A percentile compares a stretch with the other conserved stretches of the same genome.
Evolutionary conservation across 1,140 invertebrate genomes (phyloP).

Genomic region (Varroa destructor): DNA sequence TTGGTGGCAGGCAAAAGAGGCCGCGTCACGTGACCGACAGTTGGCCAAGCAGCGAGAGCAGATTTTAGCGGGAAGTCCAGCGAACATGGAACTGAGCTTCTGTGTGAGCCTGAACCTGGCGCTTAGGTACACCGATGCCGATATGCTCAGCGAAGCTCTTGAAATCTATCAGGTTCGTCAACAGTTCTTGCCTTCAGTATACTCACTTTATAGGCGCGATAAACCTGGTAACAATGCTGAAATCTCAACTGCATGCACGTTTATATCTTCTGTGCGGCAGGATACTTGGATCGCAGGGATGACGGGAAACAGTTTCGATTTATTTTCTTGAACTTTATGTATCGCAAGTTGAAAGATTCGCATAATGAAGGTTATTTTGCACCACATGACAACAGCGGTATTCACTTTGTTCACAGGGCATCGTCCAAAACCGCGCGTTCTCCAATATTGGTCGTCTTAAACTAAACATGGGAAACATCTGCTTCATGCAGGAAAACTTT

Average conservation of each 20-base stretch:
- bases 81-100: conserved; percentile 86
- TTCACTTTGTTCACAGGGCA: conserved; percentile 41
- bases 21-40: conserved; percentile 68
- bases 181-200: not conserved
- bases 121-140: conserved; percentile 78
- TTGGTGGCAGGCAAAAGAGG: conserved; percentile 80
- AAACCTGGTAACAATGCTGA: conserved; percentile 32
- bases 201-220: not conserved
- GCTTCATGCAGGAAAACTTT: conserved; percentile 83
- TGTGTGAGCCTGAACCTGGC: conserved; percentile 76
- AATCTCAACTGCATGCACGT: not conserved
- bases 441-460: conserved; percentile 69
- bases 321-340: too few species aligned
- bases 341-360: too few species aligned
- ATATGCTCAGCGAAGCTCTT: conserved; percentile 86
- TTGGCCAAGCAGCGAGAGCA: conserved; percentile 61
- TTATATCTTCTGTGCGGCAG: not conserved
- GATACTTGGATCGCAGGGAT: not conserved
- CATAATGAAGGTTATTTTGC: too few species aligned
- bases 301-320: too few species aligned
- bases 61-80: conserved; percentile 63
- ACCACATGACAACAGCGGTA: too few species aligned
- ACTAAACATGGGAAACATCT: conserved; percentile 97
- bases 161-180: conserved; percentile 69
- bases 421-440: conserved; percentile 70